phyloP scores from a whole-genome alignment of 1,140 invertebrate genomes.

The Macrosteles quadrilineatus region DNA sequence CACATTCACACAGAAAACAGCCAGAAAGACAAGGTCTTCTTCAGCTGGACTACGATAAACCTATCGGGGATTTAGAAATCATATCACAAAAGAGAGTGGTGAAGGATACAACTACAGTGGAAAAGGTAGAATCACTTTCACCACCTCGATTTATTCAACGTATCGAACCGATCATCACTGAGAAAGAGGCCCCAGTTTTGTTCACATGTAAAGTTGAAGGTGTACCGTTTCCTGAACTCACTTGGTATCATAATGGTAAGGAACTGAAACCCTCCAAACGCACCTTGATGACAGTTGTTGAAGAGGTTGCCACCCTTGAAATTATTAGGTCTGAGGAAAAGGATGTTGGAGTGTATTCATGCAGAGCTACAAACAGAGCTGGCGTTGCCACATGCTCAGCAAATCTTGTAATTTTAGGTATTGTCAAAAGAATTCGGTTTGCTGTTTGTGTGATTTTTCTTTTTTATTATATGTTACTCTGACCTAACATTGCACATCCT shows the following conservation, averaged over 20 bases:
- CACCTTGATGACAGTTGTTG: conserved; percentile 59
- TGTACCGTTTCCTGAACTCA: conserved; percentile 66
- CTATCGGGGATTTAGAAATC: conserved; percentile 58
- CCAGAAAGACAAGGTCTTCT: conserved; percentile 23
- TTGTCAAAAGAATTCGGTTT: conserved; percentile 4
- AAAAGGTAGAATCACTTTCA: conserved; percentile 42
- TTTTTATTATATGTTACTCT: conserved; percentile 6
- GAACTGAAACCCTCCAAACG: conserved; percentile 64
- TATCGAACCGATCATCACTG: conserved; percentile 64
- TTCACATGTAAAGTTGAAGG: conserved; percentile 70
- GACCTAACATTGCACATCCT: background rate
- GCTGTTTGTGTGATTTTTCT: conserved; percentile 27
- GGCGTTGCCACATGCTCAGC: conserved; percentile 78
- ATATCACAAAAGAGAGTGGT: conserved; percentile 51
- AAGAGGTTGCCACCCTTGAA: conserved; percentile 65
- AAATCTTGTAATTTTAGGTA: conserved; percentile 70
- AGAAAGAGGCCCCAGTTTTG: conserved; percentile 60
- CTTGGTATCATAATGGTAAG: conserved; percentile 76
- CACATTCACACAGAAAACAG: conserved; percentile 52
- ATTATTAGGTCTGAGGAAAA: conserved; percentile 63
- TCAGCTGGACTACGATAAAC: conserved; percentile 46
- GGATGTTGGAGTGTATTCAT: conserved; percentile 78
- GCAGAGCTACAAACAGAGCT: conserved; percentile 71
- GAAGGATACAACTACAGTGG: conserved; percentile 34
- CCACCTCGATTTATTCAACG: conserved; percentile 71